Evolutionary conservation across 92 coral and sea anemone species (phyloP).

Genomic region (Epizoanthus fatuus): DNA sequence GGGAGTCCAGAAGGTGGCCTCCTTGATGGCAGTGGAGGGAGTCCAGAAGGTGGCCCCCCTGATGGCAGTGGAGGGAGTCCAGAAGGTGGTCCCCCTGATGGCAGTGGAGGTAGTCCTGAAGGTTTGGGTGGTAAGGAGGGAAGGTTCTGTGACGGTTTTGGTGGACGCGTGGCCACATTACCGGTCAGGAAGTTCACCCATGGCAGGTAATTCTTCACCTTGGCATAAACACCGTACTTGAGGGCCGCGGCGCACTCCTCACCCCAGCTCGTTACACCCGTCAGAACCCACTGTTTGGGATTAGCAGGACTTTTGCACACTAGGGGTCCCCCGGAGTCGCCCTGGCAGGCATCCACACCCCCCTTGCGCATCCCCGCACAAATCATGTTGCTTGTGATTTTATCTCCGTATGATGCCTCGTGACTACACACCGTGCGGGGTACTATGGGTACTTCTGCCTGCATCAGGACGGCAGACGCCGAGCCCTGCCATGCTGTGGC

Average conservation of each 20-base stretch:
- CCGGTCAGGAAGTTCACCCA: constrained; percentile 79
- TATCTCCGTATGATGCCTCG: constrained; percentile 76
- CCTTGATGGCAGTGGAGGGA: too few relatives aligned
- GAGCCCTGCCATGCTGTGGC: constrained; percentile 68
- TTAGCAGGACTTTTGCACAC: constrained; percentile 86
- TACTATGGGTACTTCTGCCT: constrained; percentile 85
- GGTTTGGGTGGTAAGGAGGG: too few relatives aligned
- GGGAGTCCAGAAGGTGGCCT: too few relatives aligned
- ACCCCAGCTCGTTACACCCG: constrained; percentile 88
- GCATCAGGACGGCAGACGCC: constrained; percentile 77
- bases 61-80: too few relatives aligned
- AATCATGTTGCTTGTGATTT: constrained; percentile 81
- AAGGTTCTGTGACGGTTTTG: too few relatives aligned
- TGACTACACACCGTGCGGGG: constrained; percentile 66
- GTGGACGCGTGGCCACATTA: not conserved
- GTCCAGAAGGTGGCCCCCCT: too few relatives aligned
- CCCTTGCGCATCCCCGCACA: constrained; percentile 88
- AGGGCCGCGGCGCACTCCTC: constrained; percentile 86
- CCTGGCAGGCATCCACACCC: constrained; percentile 84
- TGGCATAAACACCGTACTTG: constrained; percentile 82
- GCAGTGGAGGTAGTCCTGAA: too few relatives aligned
- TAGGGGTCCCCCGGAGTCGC: constrained; percentile 87
- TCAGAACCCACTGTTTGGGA: constrained; percentile 82
- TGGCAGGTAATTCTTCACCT: constrained; percentile 65
- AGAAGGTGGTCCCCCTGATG: too few relatives aligned